Evolutionary conservation across 1,140 invertebrate genomes (phyloP), one percentile per base, ranked within the genome.

Genomic region (Potamilus streckersoni): DNA sequence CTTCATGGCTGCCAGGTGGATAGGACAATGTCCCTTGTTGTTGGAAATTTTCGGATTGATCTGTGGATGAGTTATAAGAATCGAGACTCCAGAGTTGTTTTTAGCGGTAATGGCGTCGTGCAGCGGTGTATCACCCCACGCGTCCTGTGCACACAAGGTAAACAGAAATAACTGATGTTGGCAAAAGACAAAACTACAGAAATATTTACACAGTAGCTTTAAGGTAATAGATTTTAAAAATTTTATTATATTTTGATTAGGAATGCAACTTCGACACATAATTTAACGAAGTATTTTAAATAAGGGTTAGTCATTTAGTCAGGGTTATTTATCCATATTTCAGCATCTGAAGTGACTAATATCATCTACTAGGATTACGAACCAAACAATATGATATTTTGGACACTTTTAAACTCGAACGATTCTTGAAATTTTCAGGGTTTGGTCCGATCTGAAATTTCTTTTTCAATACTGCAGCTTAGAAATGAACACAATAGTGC

Each of bases 121-220:
- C 3, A 86, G 74, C 27, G 82, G 73, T 8, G 85, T 86, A 63
- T 86, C 85, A 1, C 85, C 85, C 17, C 65, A 80, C 19, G 57
- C n/a, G 61, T 85, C 85, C 85, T 85, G 73, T 20, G 49, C 57
- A 31, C 13, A 74, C 1, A 64, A 66, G 15, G 27, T 64, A 65
- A 20, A 15, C 60, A 15, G 8, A n/a, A 17, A 12, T 27, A 49
- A 13, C 1, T 11, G 17, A 73, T 8, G 38, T 17, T n/a, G 17
- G 6, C 66, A 16, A 75, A 75, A n/a, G 2, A 12, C 20, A 49
- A 20, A 2, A 60, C 23, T 2, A 6, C 13, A 65, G 19, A 57
- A 15, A 19, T 12, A n/a, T 20, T 20, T 20, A 68, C 13, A 6
- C 16, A 8, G 4, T 6, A 14, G n/a, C 6, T 20, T 15, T 60